A percentile compares a stretch with the other conserved stretches of the same genome.
Evolutionary conservation across 2,888 invertebrate species (phyloP).

Genomic region (Oligia strigilis): DNA sequence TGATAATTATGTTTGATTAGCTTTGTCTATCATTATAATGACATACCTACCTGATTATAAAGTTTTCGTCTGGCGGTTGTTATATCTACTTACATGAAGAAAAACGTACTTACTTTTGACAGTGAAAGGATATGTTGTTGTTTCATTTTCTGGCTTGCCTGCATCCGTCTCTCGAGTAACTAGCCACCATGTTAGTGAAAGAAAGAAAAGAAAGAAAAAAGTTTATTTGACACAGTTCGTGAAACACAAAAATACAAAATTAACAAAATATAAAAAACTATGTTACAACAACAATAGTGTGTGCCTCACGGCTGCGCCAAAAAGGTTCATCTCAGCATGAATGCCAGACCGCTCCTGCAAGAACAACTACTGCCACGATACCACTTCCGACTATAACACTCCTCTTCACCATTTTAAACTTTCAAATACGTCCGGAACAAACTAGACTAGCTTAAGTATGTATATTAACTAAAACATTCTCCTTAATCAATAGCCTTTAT

Average conservation of each 20-base stretch:
- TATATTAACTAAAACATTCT: constrained; percentile 15
- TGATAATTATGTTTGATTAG: constrained; percentile 8
- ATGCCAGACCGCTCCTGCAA: constrained; percentile 73
- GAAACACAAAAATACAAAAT: no score
- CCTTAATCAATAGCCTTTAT: constrained; percentile 24
- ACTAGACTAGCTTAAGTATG: constrained; percentile 1
- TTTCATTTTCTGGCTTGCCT: background rate
- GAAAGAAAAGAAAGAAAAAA: no score
- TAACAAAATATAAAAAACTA: no score
- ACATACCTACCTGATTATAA: background rate
- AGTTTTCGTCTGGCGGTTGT: background rate
- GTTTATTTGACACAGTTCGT: no score
- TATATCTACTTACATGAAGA: background rate
- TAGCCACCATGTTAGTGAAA: constrained; percentile 78
- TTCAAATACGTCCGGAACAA: constrained; percentile 3
- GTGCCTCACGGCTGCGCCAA: no score
- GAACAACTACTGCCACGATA: constrained; percentile 59
- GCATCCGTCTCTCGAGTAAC: constrained; percentile 62
- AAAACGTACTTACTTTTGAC: constrained; percentile 42
- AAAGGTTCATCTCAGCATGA: no score
- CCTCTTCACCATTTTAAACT: constrained; percentile 64
- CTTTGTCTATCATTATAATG: constrained; percentile 3
- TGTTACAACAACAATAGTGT: no score
- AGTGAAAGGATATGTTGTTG: constrained; percentile 6
- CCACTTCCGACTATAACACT: constrained; percentile 67